A percentile compares a stretch with the other conserved stretches of the same genome.
Evolutionary conservation across 1,140 invertebrate genomes (phyloP).

Genomic region (Patella vulgata): DNA sequence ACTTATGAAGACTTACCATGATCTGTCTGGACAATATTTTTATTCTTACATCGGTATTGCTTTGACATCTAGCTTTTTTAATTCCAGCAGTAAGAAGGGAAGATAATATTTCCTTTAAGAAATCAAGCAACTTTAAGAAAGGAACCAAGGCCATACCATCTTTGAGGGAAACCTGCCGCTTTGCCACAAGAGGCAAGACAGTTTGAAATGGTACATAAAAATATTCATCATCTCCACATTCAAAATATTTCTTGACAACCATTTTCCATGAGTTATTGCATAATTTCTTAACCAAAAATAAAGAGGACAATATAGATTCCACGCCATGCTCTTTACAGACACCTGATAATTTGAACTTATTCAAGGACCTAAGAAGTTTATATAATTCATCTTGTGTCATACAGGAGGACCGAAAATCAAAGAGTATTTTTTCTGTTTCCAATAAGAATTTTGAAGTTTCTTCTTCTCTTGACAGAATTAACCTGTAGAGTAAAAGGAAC

Average conservation of each 20-base stretch:
- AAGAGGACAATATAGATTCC: not conserved
- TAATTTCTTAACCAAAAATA: slow-evolving; percentile 6
- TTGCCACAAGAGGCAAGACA: slow-evolving; percentile 26
- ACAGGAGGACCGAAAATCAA: slow-evolving; percentile 37
- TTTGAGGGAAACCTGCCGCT: slow-evolving; percentile 22
- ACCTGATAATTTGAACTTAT: too few species aligned
- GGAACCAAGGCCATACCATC: slow-evolving; percentile 27
- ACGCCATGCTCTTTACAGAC: not conserved
- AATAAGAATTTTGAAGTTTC: slow-evolving; percentile 31
- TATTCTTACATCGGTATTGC: slow-evolving; percentile 3
- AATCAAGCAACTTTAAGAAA: slow-evolving; percentile 15
- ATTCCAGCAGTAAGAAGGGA: slow-evolving; percentile 12
- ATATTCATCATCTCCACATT: slow-evolving; percentile 9
- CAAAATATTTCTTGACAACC: slow-evolving; percentile 16
- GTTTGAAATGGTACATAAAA: slow-evolving; percentile 32
- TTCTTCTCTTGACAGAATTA: slow-evolving; percentile 22
- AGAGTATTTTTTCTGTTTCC: slow-evolving; percentile 35
- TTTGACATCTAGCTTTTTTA: slow-evolving; percentile 3
- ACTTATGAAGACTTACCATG: too few species aligned
- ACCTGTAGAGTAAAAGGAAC: slow-evolving; percentile 24
- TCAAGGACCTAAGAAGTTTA: slow-evolving; percentile 11
- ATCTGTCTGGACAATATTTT: too few species aligned
- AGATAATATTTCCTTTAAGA: slow-evolving; percentile 24
- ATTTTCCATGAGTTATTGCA: slow-evolving; percentile 12
- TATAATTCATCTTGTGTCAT: slow-evolving; percentile 37